Evolutionary conservation across 92 coral and sea anemone genomes (phyloP).

Genomic region (Palythoa grandis): DNA sequence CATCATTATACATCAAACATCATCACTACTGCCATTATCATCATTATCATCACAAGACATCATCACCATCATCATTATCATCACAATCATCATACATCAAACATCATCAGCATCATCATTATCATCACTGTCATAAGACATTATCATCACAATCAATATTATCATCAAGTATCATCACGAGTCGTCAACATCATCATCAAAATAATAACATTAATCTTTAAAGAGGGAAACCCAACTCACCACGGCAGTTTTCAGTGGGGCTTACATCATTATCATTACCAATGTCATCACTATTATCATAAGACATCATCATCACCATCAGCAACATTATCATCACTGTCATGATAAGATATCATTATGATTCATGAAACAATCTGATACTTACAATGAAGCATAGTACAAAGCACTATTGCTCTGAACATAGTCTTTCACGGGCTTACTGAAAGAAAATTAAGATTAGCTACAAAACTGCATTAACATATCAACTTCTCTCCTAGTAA

Average conservation of each 20-base stretch:
- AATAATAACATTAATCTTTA: too few relatives aligned
- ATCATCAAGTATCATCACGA: too few relatives aligned
- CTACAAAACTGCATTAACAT: background rate
- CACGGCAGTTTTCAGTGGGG: too few relatives aligned
- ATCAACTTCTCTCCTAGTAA: background rate
- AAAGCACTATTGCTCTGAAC: constrained; percentile 29
- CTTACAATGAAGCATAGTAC: constrained; percentile 55
- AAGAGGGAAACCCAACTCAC: background rate
- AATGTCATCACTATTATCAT: background rate
- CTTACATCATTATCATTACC: background rate
- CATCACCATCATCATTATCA: too few relatives aligned
- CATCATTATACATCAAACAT: too few relatives aligned
- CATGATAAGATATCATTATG: background rate
- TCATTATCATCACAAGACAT: background rate
- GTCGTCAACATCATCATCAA: too few relatives aligned
- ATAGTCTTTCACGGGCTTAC: constrained; percentile 33
- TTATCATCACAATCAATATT: too few relatives aligned
- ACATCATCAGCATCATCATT: too few relatives aligned
- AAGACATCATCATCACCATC: too few relatives aligned
- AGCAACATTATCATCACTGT: background rate
- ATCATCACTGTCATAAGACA: too few relatives aligned
- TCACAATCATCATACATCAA: too few relatives aligned
- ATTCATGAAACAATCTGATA: background rate
- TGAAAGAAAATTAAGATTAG: background rate
- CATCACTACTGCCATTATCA: background rate